Base-by-base conservation (phyloP, 2,797 vertebrate species). In the Myotis findleyi region DNA sequence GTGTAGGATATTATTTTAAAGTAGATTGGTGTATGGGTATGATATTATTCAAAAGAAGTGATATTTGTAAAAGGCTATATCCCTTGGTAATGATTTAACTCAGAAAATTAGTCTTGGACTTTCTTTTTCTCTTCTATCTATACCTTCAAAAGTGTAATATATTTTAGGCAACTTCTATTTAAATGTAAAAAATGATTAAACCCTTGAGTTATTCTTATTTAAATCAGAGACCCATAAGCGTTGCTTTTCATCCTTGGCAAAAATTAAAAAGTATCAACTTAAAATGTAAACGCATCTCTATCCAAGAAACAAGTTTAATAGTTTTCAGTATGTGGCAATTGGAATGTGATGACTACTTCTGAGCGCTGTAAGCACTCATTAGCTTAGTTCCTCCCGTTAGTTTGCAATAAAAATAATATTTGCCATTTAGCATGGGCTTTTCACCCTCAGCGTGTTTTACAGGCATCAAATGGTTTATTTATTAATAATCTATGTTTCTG, bases 371-470 rank as follows among this genome's bases (percentile, higher is more conserved):
- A 98, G 94, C 80, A 80, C 96, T 97, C 97, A 97, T 97, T 97
- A 91, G 96, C 82, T 88, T 94, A 93, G 86, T 96, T 97, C 95
- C 86, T 97, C 93, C 97, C 36, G 79, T 95, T 97, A 95, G 94
- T 83, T 94, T 97, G 96, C 81, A 95, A 97, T 97, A 97, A 97
- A 97, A 97, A 97, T 96, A 97, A 96, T 97, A 97, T 97, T 97
- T 97, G 95, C 96, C 95, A 97, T 97, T 97, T 96, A 96, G 83
- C 86, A 82, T 84, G 82, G 73, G 93, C 89, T 97, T 96, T 97
- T 96, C 91, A 93, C 94, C 96, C 96, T 96, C 95, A 95, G 95
- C 95, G 91, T 96, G 81, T 91, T 96, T 97, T 95, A 93, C 21
- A 94, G 81, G 81, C 94, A 97, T 96, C 96, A 89, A 97, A 86